A percentile compares a stretch with the other conserved stretches of the same genome.
Evolutionary conservation across 2,888 invertebrate genomes (phyloP).

Genomic region (Plagiodera versicolora): DNA sequence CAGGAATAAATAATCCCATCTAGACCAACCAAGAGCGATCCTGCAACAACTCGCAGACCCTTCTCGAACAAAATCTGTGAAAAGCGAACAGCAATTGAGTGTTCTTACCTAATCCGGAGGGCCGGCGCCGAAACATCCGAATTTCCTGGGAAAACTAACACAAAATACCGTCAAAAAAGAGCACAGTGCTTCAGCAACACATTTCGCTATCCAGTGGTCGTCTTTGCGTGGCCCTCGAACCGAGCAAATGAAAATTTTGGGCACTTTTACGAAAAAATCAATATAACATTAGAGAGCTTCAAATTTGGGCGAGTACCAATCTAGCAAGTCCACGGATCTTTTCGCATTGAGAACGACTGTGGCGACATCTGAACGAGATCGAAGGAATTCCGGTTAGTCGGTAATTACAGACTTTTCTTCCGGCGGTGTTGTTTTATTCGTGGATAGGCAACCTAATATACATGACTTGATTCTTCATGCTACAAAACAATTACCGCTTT

Average conservation of each 20-base stretch:
- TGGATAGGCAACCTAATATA: too few relatives aligned
- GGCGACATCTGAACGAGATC: constrained; percentile 16
- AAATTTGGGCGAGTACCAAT: constrained; percentile 45
- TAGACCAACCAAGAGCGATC: too few relatives aligned
- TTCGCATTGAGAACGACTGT: not conserved
- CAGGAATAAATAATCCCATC: not conserved
- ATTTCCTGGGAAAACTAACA: constrained; percentile 33
- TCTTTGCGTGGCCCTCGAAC: constrained; percentile 22
- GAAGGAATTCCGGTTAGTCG: constrained; percentile 11
- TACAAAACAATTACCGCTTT: too few relatives aligned
- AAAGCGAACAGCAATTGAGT: constrained; percentile 1
- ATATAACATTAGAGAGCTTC: constrained; percentile 42
- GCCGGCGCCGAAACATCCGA: constrained; percentile 29
- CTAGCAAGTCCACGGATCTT: constrained; percentile 14
- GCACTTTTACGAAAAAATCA: constrained; percentile 42
- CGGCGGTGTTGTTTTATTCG: too few relatives aligned
- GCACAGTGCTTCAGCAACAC: constrained; percentile 19
- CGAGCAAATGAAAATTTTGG: constrained; percentile 32
- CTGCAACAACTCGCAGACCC: not conserved
- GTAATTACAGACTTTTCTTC: too few relatives aligned
- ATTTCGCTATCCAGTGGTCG: constrained; percentile 17
- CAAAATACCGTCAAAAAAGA: constrained; percentile 29
- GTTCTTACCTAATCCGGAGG: constrained; percentile 36
- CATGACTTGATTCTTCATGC: too few relatives aligned
- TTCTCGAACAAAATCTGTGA: not conserved